Evolutionary conservation across 2,888 invertebrate species (phyloP).

Genomic region (Crocallis elinguaria): DNA sequence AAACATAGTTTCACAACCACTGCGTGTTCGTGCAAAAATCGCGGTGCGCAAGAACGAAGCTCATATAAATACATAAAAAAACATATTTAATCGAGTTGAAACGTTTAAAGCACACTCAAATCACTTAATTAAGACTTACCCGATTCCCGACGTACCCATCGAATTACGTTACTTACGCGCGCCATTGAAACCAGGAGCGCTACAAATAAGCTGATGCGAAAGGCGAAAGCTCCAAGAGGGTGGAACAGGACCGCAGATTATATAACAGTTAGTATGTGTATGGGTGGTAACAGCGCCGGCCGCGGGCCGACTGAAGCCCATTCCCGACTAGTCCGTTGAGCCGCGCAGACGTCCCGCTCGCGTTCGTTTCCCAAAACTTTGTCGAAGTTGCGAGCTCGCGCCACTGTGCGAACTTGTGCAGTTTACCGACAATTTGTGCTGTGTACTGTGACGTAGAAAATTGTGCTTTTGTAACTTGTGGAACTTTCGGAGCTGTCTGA

Average conservation of each 20-base stretch:
- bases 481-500: conserved; percentile 22
- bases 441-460: conserved; percentile 44
- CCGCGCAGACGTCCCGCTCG: conserved; percentile 20
- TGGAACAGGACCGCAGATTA: background rate
- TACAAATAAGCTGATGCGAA: conserved; percentile 25
- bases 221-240: conserved; percentile 23
- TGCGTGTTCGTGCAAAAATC: too few relatives aligned
- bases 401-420: conserved; percentile 22
- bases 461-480: conserved; percentile 38
- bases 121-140: conserved; percentile 14
- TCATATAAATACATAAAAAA: too few relatives aligned
- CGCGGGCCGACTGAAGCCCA: conserved; percentile 4
- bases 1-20: too few relatives aligned
- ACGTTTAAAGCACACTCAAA: background rate
- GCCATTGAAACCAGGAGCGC: conserved; percentile 9
- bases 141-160: conserved; percentile 4
- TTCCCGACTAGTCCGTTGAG: conserved; percentile 25
- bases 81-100: too few relatives aligned
- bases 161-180: conserved; percentile 26
- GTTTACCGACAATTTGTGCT: conserved; percentile 51
- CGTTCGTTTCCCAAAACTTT: conserved; percentile 31
- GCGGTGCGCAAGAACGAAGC: too few relatives aligned
- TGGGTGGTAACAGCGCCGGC: conserved; percentile 1
- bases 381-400: conserved; percentile 22
- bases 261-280: conserved; percentile 2